These are phyloP conservation scores for Netelia virgata DNA, from an alignment of 2,888 invertebrate species.

Conservation along the genomic window DNA sequence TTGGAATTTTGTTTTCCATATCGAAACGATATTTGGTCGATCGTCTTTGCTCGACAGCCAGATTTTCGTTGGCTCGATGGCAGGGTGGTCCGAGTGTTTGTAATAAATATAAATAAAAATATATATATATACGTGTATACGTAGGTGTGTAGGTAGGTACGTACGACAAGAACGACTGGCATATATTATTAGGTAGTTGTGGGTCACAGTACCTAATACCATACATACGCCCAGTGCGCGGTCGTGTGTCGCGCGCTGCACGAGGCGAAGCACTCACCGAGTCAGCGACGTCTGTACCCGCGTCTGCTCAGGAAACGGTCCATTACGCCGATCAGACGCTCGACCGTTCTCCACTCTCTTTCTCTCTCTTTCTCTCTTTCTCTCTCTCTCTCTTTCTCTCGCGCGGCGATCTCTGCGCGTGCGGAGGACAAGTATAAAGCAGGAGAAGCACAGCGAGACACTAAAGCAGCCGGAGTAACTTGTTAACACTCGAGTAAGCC, in stretches of 20 bases:
- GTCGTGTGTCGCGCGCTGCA: conserved; percentile 13
- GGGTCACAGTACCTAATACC: conserved; percentile 12
- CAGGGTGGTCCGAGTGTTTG: neutral
- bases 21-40: too few relatives aligned
- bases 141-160: neutral
- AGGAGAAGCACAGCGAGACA: conserved; percentile 46
- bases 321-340: conserved; percentile 80
- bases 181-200: conserved; percentile 28
- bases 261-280: conserved; percentile 63
- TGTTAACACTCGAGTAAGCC: conserved; percentile 62
- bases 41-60: neutral
- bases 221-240: neutral
- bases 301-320: conserved; percentile 82
- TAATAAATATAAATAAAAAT: neutral
- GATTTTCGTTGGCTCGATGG: neutral
- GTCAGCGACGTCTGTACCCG: conserved; percentile 70
- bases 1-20: too few relatives aligned
- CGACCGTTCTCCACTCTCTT: conserved; percentile 28
- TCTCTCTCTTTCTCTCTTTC: conserved; percentile 43
- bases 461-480: conserved; percentile 47
- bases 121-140: neutral
- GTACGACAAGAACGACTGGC: neutral
- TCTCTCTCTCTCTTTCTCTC: conserved; percentile 46
- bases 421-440: conserved; percentile 53
- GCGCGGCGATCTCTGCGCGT: conserved; percentile 45